Percentiles rank a stretch among this genome's conserved stretches.
These are phyloP conservation scores for Contarinia nasturtii DNA, from an alignment of 1,140 invertebrate genomes.

Conservation along the genomic window DNA sequence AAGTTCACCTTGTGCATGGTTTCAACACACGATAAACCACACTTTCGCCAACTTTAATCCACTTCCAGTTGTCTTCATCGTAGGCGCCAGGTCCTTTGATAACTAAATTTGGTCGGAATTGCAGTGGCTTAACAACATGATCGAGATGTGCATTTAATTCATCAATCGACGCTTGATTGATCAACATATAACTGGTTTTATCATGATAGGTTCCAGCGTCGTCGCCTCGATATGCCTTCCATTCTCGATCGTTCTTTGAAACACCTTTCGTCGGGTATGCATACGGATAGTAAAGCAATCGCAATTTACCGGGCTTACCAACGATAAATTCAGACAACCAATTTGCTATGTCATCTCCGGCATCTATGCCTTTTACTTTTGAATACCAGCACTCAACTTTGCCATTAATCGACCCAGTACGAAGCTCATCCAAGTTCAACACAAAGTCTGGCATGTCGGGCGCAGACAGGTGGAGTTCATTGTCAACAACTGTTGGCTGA, in stretches of 20 bases:
- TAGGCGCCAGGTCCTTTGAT: slow-evolving; percentile 37
- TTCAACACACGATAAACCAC: slow-evolving; percentile 38
- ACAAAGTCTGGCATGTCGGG: slow-evolving; percentile 28
- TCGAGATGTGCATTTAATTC: slow-evolving; percentile 37
- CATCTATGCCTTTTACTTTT: slow-evolving; percentile 30
- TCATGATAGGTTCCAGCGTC: slow-evolving; percentile 25
- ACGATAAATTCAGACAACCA: slow-evolving; percentile 39
- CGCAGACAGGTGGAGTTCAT: slow-evolving; percentile 22
- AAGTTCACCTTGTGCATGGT: slow-evolving; percentile 33
- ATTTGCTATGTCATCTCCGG: slow-evolving; percentile 34
- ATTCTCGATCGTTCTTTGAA: neutral
- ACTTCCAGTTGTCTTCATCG: slow-evolving; percentile 49
- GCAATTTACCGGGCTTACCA: slow-evolving; percentile 29
- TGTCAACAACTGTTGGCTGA: slow-evolving; percentile 19
- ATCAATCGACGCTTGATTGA: slow-evolving; percentile 38
- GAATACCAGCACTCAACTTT: slow-evolving; percentile 29
- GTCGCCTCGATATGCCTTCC: neutral
- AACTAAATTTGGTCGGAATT: slow-evolving; percentile 49
- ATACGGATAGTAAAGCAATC: slow-evolving; percentile 35
- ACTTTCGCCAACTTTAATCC: slow-evolving; percentile 38
- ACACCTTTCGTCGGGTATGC: slow-evolving; percentile 14
- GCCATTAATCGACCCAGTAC: slow-evolving; percentile 16
- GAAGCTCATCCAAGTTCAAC: slow-evolving; percentile 23
- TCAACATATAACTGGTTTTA: slow-evolving; percentile 33
- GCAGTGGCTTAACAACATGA: slow-evolving; percentile 27